phyloP scores from a whole-genome alignment of 2,888 invertebrate species.

The Agrochola litura region DNA sequence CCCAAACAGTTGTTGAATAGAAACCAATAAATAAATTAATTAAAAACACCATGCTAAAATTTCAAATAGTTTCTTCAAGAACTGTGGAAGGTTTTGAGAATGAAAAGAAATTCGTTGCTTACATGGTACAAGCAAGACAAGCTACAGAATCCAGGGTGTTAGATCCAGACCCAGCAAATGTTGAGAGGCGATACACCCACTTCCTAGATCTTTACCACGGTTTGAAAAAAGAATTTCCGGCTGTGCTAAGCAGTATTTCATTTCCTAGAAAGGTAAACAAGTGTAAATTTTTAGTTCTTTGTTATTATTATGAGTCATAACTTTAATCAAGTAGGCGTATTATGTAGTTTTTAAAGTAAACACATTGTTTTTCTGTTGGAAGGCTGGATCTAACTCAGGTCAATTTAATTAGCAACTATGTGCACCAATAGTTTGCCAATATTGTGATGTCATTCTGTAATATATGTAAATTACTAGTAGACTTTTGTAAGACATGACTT shows the following conservation, averaged over 20 bases:
- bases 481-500: neutral
- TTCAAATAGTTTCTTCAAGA: constrained; percentile 93
- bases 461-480: constrained; percentile 12
- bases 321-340: constrained; percentile 44
- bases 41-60: constrained; percentile 83
- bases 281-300: constrained; percentile 16
- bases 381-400: neutral
- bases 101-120: constrained; percentile 93
- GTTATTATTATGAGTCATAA: constrained; percentile 55
- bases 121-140: constrained; percentile 92
- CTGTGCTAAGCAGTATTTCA: constrained; percentile 86
- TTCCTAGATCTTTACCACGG: constrained; percentile 92
- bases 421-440: neutral
- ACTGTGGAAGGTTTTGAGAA: constrained; percentile 91
- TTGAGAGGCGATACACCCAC: constrained; percentile 93
- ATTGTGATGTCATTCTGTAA: constrained; percentile 21
- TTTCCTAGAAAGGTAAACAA: constrained; percentile 92
- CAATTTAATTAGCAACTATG: constrained; percentile 28
- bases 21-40: constrained; percentile 1
- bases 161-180: constrained; percentile 91
- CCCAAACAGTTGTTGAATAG: constrained; percentile 18
- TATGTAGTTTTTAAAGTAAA: constrained; percentile 2
- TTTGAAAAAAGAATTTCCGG: constrained; percentile 91
- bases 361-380: neutral
- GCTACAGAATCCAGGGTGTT: constrained; percentile 81